Percentiles rank a stretch among this genome's conserved stretches.
phyloP scores from a whole-genome alignment of 2,888 invertebrate genomes.

The Watsonalla cultraria region DNA sequence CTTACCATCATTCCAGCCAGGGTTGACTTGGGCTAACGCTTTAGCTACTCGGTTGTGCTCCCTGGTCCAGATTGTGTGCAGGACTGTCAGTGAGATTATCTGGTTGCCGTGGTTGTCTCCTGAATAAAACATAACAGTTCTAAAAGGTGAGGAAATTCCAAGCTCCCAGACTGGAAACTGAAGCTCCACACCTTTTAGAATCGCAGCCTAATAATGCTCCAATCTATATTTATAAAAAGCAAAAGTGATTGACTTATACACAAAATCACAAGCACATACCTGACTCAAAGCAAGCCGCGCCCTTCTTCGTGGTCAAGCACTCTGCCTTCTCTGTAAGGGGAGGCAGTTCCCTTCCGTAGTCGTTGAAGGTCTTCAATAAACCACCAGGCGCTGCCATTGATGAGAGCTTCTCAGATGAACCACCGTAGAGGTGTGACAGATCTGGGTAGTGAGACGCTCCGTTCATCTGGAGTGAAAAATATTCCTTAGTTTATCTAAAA shows the following conservation, averaged over 20 bases:
- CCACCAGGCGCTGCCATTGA: slow-evolving; percentile 81
- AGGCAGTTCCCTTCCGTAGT: slow-evolving; percentile 82
- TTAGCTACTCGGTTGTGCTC: slow-evolving; percentile 89
- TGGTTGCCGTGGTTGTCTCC: slow-evolving; percentile 89
- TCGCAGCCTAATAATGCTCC: too few relatives aligned
- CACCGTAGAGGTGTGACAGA: slow-evolving; percentile 87
- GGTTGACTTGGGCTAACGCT: slow-evolving; percentile 81
- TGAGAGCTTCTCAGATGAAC: slow-evolving; percentile 75
- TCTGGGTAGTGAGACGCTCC: slow-evolving; percentile 87
- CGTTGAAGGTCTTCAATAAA: slow-evolving; percentile 80
- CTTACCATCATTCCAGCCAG: slow-evolving; percentile 85
- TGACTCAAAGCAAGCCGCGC: slow-evolving; percentile 83
- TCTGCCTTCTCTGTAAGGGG: slow-evolving; percentile 82
- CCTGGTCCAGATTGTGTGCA: slow-evolving; percentile 86
- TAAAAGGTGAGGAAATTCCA: too few relatives aligned
- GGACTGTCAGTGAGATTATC: slow-evolving; percentile 84
- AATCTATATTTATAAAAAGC: too few relatives aligned
- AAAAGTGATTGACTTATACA: too few relatives aligned
- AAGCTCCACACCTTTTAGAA: too few relatives aligned
- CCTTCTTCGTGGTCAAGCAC: slow-evolving; percentile 79
- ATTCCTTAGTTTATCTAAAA: background rate
- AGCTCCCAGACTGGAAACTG: too few relatives aligned
- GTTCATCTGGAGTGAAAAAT: slow-evolving; percentile 77
- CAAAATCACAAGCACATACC: slow-evolving; percentile 50
- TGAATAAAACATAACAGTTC: slow-evolving; percentile 31